phyloP scores from a whole-genome alignment of 2,888 invertebrate species.

The Lucinisca nassula region DNA sequence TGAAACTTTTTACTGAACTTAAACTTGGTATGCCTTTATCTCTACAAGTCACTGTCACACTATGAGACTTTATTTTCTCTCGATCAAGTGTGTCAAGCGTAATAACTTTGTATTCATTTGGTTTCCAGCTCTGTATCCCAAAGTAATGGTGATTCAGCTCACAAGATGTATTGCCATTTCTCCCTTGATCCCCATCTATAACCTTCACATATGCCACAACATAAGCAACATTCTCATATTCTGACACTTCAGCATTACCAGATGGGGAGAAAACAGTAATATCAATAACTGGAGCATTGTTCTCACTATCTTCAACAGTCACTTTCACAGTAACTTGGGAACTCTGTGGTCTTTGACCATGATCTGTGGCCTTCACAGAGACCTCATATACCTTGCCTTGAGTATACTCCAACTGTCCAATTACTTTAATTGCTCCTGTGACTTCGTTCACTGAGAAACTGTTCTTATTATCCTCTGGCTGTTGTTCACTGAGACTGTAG shows the following conservation, averaged over 20 bases:
- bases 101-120: slow-evolving; percentile 77
- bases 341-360: slow-evolving; percentile 76
- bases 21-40: slow-evolving; percentile 74
- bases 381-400: slow-evolving; percentile 72
- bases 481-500: slow-evolving; percentile 86
- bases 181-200: slow-evolving; percentile 78
- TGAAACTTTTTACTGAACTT: slow-evolving; percentile 63
- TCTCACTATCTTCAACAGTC: slow-evolving; percentile 94
- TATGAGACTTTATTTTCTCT: slow-evolving; percentile 65
- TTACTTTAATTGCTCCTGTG: slow-evolving; percentile 78
- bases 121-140: slow-evolving; percentile 72
- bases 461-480: slow-evolving; percentile 67
- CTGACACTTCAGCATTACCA: slow-evolving; percentile 73
- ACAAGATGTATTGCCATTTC: slow-evolving; percentile 81
- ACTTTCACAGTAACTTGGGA: slow-evolving; percentile 76
- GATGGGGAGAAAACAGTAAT: slow-evolving; percentile 75
- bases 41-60: slow-evolving; percentile 71
- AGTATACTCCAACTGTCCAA: slow-evolving; percentile 75
- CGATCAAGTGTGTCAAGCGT: slow-evolving; percentile 68
- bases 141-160: slow-evolving; percentile 69
- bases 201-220: slow-evolving; percentile 81
- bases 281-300: slow-evolving; percentile 94
- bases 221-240: slow-evolving; percentile 74
- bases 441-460: slow-evolving; percentile 75
- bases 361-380: slow-evolving; percentile 78